A percentile compares a stretch with the other conserved stretches of the same genome.
phyloP scores from a whole-genome alignment of 2,888 invertebrate species.

The Drosophila birchii region DNA sequence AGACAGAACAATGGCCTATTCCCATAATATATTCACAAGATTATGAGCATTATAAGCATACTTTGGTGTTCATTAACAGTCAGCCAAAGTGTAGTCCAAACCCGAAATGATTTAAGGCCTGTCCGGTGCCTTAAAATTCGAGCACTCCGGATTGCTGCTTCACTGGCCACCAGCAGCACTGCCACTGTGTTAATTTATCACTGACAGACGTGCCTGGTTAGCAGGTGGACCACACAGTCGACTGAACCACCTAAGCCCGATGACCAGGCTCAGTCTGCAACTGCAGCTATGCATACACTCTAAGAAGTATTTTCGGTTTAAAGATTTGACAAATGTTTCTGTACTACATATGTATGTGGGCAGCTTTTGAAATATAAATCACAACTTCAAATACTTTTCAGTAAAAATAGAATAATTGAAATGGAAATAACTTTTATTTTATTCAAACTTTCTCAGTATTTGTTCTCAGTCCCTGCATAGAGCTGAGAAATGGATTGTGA shows the following conservation, averaged over 20 bases:
- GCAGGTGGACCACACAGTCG: slow-evolving; percentile 40
- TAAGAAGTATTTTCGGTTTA: neutral
- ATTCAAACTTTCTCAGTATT: neutral
- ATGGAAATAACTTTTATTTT: neutral
- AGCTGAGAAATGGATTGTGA: slow-evolving; percentile 25
- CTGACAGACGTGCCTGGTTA: slow-evolving; percentile 55
- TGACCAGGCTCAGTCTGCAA: slow-evolving; percentile 17
- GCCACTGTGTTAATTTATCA: slow-evolving; percentile 65
- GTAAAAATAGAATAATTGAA: neutral
- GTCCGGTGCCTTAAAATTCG: slow-evolving; percentile 17
- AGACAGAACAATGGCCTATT: slow-evolving; percentile 26
- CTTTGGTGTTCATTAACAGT: slow-evolving; percentile 13
- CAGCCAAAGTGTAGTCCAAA: slow-evolving; percentile 8
- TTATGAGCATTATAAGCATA: slow-evolving; percentile 13
- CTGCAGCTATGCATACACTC: slow-evolving; percentile 10
- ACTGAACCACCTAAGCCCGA: slow-evolving; percentile 30
- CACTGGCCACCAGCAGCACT: slow-evolving; percentile 27
- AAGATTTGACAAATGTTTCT: neutral
- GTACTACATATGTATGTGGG: too few relatives aligned
- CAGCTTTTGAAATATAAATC: neutral
- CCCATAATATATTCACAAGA: slow-evolving; percentile 33
- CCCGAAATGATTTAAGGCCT: slow-evolving; percentile 22
- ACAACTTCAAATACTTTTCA: neutral
- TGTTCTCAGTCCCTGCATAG: slow-evolving; percentile 8
- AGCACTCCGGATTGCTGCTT: slow-evolving; percentile 54